A percentile compares a stretch with the other conserved stretches of the same genome.
Conservation (phyloP, 2,113 vertebrate genomes). For the Bubalus kerabau region DNA sequence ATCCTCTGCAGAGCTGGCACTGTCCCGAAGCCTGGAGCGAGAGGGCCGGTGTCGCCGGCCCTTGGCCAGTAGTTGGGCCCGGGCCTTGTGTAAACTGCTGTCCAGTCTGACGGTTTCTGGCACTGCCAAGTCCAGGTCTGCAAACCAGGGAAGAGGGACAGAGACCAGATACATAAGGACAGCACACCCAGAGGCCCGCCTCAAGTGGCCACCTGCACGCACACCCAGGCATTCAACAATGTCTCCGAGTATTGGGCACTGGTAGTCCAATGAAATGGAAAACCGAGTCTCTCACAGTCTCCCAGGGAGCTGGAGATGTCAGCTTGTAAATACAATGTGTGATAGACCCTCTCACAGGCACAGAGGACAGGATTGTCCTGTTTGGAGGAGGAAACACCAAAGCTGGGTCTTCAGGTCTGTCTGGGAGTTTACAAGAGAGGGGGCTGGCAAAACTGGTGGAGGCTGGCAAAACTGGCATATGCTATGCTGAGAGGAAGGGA, state of each 20-base stretch:
- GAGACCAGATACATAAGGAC: conserved; percentile 30
- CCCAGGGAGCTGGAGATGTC: background rate
- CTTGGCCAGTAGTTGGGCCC: conserved; percentile 88
- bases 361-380: background rate
- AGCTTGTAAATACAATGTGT: background rate
- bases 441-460: background rate
- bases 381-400: background rate
- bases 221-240: background rate
- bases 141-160: background rate
- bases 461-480: background rate
- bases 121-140: conserved; percentile 90
- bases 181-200: background rate
- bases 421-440: background rate
- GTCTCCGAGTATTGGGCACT: rapidly evolving
- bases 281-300: background rate
- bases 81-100: conserved; percentile 92
- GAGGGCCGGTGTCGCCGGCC: conserved; percentile 87
- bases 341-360: background rate
- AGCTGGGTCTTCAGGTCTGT: background rate
- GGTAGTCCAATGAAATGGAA: background rate
- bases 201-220: background rate
- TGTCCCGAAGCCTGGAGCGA: conserved; percentile 88
- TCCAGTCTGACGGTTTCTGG: conserved; percentile 93
- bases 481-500: background rate
- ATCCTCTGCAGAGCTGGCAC: conserved; percentile 90